Base-by-base conservation (phyloP, 2,888 invertebrate genomes). In the Reticulitermes lucifugus region DNA sequence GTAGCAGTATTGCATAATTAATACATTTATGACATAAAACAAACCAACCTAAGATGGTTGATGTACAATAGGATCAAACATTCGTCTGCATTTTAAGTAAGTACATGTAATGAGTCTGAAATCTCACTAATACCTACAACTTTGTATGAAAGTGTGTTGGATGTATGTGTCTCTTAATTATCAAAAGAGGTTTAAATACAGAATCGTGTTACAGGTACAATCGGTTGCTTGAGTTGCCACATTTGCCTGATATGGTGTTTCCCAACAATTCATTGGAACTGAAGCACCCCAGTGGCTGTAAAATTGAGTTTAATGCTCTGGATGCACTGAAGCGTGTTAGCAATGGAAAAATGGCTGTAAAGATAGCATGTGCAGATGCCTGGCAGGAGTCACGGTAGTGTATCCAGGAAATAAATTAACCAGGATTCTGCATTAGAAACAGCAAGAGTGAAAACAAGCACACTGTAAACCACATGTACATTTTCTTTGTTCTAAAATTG, bases 171-270 rank as follows among this genome's bases (percentile, higher is more conserved):
- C 51, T 51, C 55, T 55, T 18, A 55, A 18, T 55, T 55, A 55
- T 14, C 18, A 18, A 55, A 55, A 18, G 12, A 55, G 18, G 18
- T 55, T 14, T 55, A 55, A 55, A 55, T 65, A n/a, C n/a, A 25
- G 9, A 25, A 10, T 65, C 1, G 4, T 81, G 29, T 65, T 93
- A 83, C 90, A 96, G 96, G 88, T 98, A 95, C 89, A 94, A 93
- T 84, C 93, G 93, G 88, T 93, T 95, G 70, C 91, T 98, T 86
- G 92, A 94, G 85, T 92, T 99, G 88, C 98, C 98, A n/a, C 97
- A 98, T 90, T 93, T 98, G 89, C 99, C 99, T 9, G 99, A 99
- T 90, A 99, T 99, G 99, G 97, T 99, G 41, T 99, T 99, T 92
- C 97, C 98, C 35, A 96, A 97, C 88, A 99, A 99, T 90, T 91